Conservation (phyloP, 2,888 invertebrate genomes). For the Pyrrhosoma nymphula region DNA sequence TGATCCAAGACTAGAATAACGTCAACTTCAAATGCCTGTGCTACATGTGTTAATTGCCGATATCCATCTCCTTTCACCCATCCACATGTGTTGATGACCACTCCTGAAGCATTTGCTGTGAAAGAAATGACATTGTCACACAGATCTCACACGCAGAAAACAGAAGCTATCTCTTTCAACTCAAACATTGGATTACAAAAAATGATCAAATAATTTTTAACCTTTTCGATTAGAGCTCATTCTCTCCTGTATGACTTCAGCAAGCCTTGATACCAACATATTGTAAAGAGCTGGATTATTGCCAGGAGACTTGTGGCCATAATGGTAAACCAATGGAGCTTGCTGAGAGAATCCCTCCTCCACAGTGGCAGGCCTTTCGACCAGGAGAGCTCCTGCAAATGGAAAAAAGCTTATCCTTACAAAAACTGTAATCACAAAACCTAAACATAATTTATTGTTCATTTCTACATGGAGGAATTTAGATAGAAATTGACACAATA, state of each 20-base stretch:
- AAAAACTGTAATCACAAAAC: not conserved
- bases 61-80: constrained; percentile 97
- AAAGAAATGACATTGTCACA: not conserved
- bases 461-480: not conserved
- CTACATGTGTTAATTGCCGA: constrained; percentile 90
- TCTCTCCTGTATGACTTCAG: constrained; percentile 91
- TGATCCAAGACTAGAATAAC: constrained; percentile 97
- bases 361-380: constrained; percentile 95
- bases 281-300: constrained; percentile 92
- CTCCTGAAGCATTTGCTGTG: constrained; percentile 90
- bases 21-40: constrained; percentile 97
- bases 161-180: too few species aligned
- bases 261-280: constrained; percentile 89
- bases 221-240: constrained; percentile 93
- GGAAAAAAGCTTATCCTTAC: not conserved
- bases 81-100: constrained; percentile 98
- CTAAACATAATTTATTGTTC: not conserved
- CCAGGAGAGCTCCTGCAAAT: constrained; percentile 86
- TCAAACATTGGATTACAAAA: too few species aligned
- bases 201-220: constrained; percentile 75
- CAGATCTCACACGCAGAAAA: too few species aligned
- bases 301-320: constrained; percentile 89
- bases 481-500: not conserved
- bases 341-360: constrained; percentile 97
- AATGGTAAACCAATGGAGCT: constrained; percentile 96